These are phyloP conservation scores for Auanema sp. DNA, from an alignment of 2,888 invertebrate species.

Conservation along the genomic window DNA sequence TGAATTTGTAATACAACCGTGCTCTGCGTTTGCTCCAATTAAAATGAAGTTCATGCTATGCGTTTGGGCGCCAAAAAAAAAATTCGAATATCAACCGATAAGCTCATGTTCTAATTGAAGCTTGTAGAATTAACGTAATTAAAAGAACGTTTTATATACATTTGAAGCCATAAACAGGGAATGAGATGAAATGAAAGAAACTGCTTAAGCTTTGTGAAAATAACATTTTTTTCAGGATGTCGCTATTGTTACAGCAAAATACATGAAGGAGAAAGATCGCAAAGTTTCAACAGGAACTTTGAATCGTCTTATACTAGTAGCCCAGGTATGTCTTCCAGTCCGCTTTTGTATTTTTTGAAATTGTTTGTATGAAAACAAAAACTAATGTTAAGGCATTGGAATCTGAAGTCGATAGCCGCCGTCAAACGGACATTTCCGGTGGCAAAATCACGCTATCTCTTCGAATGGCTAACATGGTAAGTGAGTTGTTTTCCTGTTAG, in stretches of 20 bases:
- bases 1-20: no score
- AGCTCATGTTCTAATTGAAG: no score
- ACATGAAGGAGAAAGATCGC: constrained; percentile 25
- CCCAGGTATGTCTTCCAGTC: constrained; percentile 34
- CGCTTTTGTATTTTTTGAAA: constrained; percentile 5
- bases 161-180: no score
- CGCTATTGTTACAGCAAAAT: background rate
- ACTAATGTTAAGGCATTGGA: constrained; percentile 44
- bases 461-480: constrained; percentile 59
- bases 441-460: constrained; percentile 57
- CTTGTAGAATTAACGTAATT: no score
- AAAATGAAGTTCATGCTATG: no score
- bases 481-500: constrained; percentile 2
- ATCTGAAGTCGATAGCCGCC: constrained; percentile 55
- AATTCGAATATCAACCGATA: no score
- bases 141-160: no score
- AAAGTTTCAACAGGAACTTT: constrained; percentile 60
- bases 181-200: no score
- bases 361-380: background rate
- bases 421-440: constrained; percentile 55
- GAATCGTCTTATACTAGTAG: constrained; percentile 60
- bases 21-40: no score
- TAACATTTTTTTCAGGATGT: background rate
- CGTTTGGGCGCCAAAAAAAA: no score
- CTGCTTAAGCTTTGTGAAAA: no score